Base-by-base conservation (phyloP, 2,888 invertebrate species). In the Eristalinus aeneus region DNA sequence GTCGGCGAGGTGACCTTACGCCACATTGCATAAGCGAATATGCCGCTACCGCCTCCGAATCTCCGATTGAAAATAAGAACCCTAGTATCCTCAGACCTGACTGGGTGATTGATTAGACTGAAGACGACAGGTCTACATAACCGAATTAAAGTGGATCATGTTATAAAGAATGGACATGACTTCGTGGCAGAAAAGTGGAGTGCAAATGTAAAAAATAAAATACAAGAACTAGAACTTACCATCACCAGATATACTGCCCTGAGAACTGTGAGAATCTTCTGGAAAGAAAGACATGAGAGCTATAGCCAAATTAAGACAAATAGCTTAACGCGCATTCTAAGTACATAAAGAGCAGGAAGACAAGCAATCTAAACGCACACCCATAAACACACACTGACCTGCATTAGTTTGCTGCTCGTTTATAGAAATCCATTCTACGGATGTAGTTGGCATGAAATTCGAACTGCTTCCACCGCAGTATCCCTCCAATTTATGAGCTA, bases 251-350 rank as follows among this genome's bases (percentile, higher is more conserved):
- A 92, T 91, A 84, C 92, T 92, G 72, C 92, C 92, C 87, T 92
- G 92, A 71, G 92, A 92, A 81, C 92, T 92, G 85, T 90, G 91
- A 9, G 92, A 92, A 86, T 92, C 92, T 89, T 92, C 92, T 92
- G 89, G 78, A 91, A 91, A 32, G 74, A 88, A 80, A 84, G 53
- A 60, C 68, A 80, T 74, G 73, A 61, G 58, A 23, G 32, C 63
- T 78, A 56, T 58, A 22, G 54, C 65, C 74, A 32, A 10, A 61
- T 69, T 20, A 22, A 23, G 0, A 11, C 2, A 9, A 56, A n/a
- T 22, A 22, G 12, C 56, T 22, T 23, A 56, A 56, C 6, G n/a
- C n/a, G n/a, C n/a, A n/a, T n/a, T 56, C 56, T 23, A 56, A 11
- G 8, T n/a, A n/a, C n/a, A 39, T 12, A 6, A 39, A 2, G 12